Evolutionary conservation across 2,113 vertebrate genomes (phyloP).

Genomic region (Solenodon paradoxus): DNA sequence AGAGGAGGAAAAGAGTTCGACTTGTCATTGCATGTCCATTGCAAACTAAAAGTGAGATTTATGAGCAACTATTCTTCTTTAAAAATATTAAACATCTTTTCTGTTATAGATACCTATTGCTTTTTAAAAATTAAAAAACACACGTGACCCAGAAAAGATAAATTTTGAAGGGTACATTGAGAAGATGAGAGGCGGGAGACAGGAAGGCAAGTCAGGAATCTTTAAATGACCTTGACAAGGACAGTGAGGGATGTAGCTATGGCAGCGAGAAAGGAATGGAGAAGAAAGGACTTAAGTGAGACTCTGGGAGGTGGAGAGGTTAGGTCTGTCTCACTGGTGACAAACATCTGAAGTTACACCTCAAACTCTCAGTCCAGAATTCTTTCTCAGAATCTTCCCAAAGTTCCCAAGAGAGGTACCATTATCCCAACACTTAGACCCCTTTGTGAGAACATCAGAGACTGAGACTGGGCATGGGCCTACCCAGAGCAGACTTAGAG

Average conservation of each 20-base stretch:
- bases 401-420: not conserved
- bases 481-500: not conserved
- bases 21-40: not conserved
- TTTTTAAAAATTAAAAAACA: conserved; percentile 26
- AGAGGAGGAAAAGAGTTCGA: not conserved
- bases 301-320: not conserved
- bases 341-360: not conserved
- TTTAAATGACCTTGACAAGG: not conserved
- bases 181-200: not conserved
- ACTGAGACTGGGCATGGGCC: not conserved
- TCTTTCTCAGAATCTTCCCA: not conserved
- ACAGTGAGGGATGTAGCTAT: fast-evolving
- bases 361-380: not conserved
- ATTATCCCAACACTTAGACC: not conserved
- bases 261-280: not conserved
- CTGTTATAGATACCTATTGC: not conserved
- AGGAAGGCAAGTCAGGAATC: not conserved
- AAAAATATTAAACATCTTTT: not conserved
- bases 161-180: not conserved
- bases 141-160: not conserved
- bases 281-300: not conserved
- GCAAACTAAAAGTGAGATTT: not conserved
- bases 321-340: not conserved
- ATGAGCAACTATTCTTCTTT: not conserved
- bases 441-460: not conserved